Base-by-base conservation (phyloP, 2,888 invertebrate species). In the Phragmatobia fuliginosa region DNA sequence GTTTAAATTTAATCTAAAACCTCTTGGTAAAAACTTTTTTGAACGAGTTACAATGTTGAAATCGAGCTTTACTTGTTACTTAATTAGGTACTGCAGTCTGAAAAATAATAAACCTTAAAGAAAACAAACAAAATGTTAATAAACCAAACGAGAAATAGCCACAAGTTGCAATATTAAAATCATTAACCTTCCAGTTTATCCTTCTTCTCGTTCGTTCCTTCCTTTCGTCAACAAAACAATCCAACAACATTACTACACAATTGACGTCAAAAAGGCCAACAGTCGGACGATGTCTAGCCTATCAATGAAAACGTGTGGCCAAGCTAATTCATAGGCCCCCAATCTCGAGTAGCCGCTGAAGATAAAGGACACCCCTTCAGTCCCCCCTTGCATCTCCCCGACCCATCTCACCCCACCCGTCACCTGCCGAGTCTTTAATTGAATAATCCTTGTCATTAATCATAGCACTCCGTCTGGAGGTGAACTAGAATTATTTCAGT, bases 401-500 rank as follows among this genome's bases (percentile, higher is more conserved):
- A 64, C 63, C 72, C 71, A 67, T 33, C 71, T 76, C 78, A 69
- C 74, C 80, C 78, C 88, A 84, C 84, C 86, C 85, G 88, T 88
- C 90, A 93, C 94, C 94, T 93, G 92, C 88, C 87, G 88, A 89
- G 91, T 91, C 92, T 92, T 94, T 95, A 95, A 95, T 95, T 95
- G 94, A 95, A 95, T 95, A 95, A 95, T 95, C 94, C 90, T 87
- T 86, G 90, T 93, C 95, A 95, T 95, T 95, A 95, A 95, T 95
- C 95, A 95, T 93, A 89, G 85, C 84, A 83, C 85, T 87, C 88
- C 88, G 91, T 91, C 94, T 94, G 93, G 89, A 91, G 88, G 88
- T 92, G 93, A 94, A 91, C 91, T 91, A 87, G 89, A 91, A 92
- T 94, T 92, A 93, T 93, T 94, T 91, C 89, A 90, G 86, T 87